Conservation (phyloP, 2,113 vertebrate genomes). For the Vanacampus margaritifer region DNA sequence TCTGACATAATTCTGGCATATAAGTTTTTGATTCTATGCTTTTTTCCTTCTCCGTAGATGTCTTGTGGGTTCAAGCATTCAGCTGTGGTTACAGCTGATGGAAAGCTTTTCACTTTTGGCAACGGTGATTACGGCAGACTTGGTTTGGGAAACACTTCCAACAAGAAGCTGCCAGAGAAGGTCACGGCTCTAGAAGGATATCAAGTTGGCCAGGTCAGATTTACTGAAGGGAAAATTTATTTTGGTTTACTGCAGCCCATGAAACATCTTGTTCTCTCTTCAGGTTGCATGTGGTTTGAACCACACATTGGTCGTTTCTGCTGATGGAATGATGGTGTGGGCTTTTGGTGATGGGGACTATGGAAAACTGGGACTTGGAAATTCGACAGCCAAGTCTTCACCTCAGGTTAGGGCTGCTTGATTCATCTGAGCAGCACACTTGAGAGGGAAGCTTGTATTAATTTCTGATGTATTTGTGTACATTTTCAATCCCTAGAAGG, state of each 20-base stretch:
- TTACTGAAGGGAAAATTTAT: background rate
- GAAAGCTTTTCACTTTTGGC: slow-evolving; percentile 78
- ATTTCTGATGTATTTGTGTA: background rate
- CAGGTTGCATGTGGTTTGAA: slow-evolving; percentile 79
- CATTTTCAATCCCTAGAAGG: slow-evolving; percentile 57
- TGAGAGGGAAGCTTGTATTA: background rate
- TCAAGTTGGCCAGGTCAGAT: slow-evolving; percentile 70
- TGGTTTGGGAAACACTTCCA: slow-evolving; percentile 77
- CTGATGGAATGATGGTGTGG: slow-evolving; percentile 79
- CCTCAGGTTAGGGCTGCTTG: slow-evolving; percentile 67
- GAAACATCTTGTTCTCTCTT: background rate
- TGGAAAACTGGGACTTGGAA: slow-evolving; percentile 77
- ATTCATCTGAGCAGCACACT: background rate
- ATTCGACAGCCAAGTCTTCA: slow-evolving; percentile 78
- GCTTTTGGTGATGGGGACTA: slow-evolving; percentile 81
- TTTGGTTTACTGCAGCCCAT: background rate
- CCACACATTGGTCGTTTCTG: slow-evolving; percentile 75
- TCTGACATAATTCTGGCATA: background rate
- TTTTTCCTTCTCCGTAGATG: slow-evolving; percentile 55
- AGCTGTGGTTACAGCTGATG: slow-evolving; percentile 74
- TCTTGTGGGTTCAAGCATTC: slow-evolving; percentile 81
- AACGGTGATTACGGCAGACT: slow-evolving; percentile 79
- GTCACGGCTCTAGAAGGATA: slow-evolving; percentile 75
- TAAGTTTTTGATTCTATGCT: background rate
- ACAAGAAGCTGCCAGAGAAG: slow-evolving; percentile 79